Base-by-base conservation (phyloP, 2,888 invertebrate species). In the Phengaris arion region DNA sequence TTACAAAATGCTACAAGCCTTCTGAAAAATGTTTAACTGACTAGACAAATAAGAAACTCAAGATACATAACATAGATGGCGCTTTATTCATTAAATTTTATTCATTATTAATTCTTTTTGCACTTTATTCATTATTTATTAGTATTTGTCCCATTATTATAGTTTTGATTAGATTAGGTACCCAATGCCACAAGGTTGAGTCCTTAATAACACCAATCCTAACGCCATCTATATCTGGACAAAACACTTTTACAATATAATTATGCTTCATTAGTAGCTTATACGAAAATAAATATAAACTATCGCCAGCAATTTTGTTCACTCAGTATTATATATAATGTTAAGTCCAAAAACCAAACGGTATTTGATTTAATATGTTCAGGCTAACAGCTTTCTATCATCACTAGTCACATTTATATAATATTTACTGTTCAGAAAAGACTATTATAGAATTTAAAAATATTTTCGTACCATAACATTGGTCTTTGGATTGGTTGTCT, bases 251-350 rank as follows among this genome's bases (percentile, higher is more conserved):
- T 12, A 52, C 0, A 12, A 52, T 52, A 48, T 52, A 52, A 35
- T 59, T 59, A 22, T 59, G 22, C 22, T 59, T 10, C 4, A 35
- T 22, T 2, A 57, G 15, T 57, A n/a, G 59, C 22, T 10, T 10
- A 22, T 8, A 8, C 15, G 35, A 59, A 10, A 59, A 22, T n/a
- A 59, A 59, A 6, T 12, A 12, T 35, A 64, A 35, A 35, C 22
- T 64, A 64, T 5, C 64, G 64, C 64, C 64, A 64, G 64, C 64
- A 64, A 64, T 45, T 64, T 64, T 35, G 6, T 22, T 64, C 10
- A 35, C 12, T 64, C 6, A 2, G 9, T 15, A 35, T 64, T 64
- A 12, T n/a, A 57, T 15, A 57, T 57, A 6, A 35, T 35, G 2
- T 6, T 45, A 10, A 64, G 12, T 64, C 64, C 45, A 64, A 64